A percentile compares a stretch with the other conserved stretches of the same genome.
Evolutionary conservation across 2,888 invertebrate genomes (phyloP).

Genomic region (Drosophila pseudotakahashii): DNA sequence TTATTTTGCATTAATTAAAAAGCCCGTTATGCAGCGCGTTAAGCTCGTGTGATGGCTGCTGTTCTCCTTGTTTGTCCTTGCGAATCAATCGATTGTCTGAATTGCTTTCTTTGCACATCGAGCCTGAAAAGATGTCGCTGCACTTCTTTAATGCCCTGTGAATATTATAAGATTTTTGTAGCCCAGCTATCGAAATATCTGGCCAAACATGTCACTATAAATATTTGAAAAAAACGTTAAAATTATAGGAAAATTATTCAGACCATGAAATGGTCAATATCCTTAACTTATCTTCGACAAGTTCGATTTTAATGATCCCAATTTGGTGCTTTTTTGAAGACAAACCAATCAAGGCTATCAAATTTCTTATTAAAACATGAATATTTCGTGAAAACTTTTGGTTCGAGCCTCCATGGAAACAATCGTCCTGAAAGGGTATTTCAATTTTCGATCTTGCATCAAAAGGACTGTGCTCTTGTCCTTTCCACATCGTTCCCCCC

Average conservation of each 20-base stretch:
- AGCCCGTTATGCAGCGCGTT: constrained; percentile 71
- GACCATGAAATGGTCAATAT: too few relatives aligned
- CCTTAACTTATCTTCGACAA: too few relatives aligned
- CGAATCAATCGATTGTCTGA: constrained; percentile 69
- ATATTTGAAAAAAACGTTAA: too few relatives aligned
- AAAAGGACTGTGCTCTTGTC: constrained; percentile 7
- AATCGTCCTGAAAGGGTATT: constrained; percentile 9
- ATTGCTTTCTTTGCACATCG: constrained; percentile 30
- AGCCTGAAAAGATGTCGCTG: constrained; percentile 29
- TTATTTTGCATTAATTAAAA: constrained; percentile 79
- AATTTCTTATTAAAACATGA: background rate
- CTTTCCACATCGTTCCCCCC: constrained; percentile 17
- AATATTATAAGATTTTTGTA: too few relatives aligned
- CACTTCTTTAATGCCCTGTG: background rate
- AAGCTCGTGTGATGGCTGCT: constrained; percentile 44
- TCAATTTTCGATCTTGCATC: constrained; percentile 10
- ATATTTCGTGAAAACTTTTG: background rate
- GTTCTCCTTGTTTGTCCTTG: constrained; percentile 66
- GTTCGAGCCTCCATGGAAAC: background rate
- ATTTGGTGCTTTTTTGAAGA: background rate
- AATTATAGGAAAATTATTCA: too few relatives aligned
- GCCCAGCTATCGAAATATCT: too few relatives aligned
- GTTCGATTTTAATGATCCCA: background rate
- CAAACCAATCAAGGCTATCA: background rate
- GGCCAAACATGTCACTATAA: too few relatives aligned